Percentiles rank a stretch among this genome's conserved stretches.
Evolutionary conservation across 2,113 vertebrate genomes (phyloP).

Genomic region (Forbesichthys agassizii): DNA sequence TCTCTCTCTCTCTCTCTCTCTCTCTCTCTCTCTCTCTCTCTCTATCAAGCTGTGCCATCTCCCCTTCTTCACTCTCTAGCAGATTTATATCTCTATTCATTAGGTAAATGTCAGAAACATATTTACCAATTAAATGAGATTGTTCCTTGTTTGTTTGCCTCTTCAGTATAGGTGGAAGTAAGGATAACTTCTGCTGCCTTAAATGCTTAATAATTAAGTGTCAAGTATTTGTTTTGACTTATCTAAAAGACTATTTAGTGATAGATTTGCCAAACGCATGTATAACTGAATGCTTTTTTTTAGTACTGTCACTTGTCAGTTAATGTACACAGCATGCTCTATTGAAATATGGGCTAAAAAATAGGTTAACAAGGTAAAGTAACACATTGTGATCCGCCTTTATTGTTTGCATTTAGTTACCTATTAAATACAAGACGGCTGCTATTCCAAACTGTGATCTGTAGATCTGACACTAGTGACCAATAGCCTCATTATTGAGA

Average conservation of each 20-base stretch:
- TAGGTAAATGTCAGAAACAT: conserved; percentile 62
- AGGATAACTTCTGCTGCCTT: not conserved
- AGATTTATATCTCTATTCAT: conserved; percentile 63
- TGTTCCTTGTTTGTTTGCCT: conserved; percentile 21
- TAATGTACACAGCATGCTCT: not conserved
- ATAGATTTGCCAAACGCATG: too few species aligned
- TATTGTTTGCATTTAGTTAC: not conserved
- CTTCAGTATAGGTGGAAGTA: not conserved
- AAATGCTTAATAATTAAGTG: not conserved
- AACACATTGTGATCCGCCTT: not conserved
- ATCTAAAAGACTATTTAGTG: too few species aligned
- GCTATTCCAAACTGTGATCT: too few species aligned
- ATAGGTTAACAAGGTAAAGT: not conserved
- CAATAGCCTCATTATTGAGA: not conserved
- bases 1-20: conserved; percentile 6
- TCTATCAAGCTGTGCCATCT: not conserved
- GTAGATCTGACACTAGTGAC: too few species aligned
- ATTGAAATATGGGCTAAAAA: not conserved
- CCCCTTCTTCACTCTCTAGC: not conserved
- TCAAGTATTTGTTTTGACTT: not conserved
- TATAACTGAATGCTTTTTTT: too few species aligned
- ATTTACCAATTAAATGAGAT: conserved; percentile 36
- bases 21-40: not conserved
- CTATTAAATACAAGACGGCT: not conserved
- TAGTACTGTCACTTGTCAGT: not conserved